Evolutionary conservation across 2,797 vertebrate species (phyloP).

Genomic region (Enteromius treurensis): DNA sequence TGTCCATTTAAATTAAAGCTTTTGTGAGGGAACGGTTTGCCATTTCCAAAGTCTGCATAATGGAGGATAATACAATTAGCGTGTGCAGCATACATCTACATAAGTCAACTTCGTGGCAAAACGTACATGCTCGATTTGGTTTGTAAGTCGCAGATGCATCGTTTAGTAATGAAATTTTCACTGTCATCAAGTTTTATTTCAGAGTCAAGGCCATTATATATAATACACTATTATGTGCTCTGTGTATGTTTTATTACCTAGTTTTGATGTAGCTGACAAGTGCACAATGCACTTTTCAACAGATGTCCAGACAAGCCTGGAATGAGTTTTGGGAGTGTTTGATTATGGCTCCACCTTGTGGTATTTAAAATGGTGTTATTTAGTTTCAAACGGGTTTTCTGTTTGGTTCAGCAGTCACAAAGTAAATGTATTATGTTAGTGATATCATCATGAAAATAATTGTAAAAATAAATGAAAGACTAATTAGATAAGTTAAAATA

Average conservation of each 20-base stretch:
- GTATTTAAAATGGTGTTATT: too few species aligned
- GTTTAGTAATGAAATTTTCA: background rate
- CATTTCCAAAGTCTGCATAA: background rate
- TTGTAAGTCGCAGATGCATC: background rate
- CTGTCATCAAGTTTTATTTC: background rate
- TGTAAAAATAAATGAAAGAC: background rate
- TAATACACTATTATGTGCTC: background rate
- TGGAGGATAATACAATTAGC: conserved; percentile 19
- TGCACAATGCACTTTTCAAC: conserved; percentile 25
- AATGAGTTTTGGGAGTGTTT: conserved; percentile 1
- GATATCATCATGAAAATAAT: background rate
- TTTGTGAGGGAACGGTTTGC: conserved; percentile 2
- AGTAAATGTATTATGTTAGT: background rate
- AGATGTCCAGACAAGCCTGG: background rate
- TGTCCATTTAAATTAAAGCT: conserved; percentile 22
- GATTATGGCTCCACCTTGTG: conserved; percentile 24
- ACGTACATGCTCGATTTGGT: too few species aligned
- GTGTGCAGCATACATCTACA: background rate
- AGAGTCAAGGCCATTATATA: background rate
- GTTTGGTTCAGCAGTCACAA: too few species aligned
- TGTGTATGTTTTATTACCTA: background rate
- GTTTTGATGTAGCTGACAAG: conserved; percentile 22
- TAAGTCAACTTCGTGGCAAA: background rate
- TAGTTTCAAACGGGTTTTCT: too few species aligned
- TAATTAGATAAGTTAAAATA: background rate